Conservation (phyloP, 1,140 invertebrate species). For the Amphibalanus amphitrite region DNA sequence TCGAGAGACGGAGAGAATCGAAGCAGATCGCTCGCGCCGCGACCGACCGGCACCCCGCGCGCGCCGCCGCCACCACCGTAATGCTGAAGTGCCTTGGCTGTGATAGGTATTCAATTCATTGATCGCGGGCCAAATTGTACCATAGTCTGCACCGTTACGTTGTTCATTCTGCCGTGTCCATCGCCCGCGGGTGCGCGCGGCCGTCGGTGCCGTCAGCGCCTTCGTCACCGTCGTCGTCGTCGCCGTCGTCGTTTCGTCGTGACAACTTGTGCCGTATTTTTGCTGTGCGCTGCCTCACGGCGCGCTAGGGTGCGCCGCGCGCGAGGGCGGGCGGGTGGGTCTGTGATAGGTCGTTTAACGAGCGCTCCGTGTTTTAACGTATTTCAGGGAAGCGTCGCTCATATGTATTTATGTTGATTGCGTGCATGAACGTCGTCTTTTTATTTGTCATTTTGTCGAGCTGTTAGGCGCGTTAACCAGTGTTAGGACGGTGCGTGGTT, state of each 20-base stretch:
- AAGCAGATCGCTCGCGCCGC: too few relatives aligned
- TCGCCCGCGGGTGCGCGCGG: background rate
- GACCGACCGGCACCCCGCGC: too few relatives aligned
- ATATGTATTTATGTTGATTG: background rate
- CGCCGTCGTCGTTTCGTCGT: background rate
- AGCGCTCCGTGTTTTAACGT: background rate
- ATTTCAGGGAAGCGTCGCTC: background rate
- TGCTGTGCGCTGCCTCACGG: too few relatives aligned
- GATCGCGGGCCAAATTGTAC: background rate
- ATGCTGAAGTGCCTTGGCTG: background rate
- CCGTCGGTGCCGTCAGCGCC: background rate
- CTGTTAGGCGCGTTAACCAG: background rate
- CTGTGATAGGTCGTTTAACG: background rate
- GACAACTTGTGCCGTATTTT: too few relatives aligned
- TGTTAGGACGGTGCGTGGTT: too few relatives aligned
- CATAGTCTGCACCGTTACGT: background rate
- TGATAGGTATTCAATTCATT: background rate
- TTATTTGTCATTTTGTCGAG: slow-evolving; percentile 2
- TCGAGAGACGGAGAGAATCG: too few relatives aligned
- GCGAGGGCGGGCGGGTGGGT: too few relatives aligned
- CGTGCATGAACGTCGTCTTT: background rate
- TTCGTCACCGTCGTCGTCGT: too few relatives aligned
- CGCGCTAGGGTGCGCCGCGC: too few relatives aligned
- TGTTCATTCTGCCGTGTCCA: background rate
- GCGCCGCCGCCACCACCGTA: background rate